Base-by-base conservation (phyloP, 2,888 invertebrate species). In the Drosophila anomalata region DNA sequence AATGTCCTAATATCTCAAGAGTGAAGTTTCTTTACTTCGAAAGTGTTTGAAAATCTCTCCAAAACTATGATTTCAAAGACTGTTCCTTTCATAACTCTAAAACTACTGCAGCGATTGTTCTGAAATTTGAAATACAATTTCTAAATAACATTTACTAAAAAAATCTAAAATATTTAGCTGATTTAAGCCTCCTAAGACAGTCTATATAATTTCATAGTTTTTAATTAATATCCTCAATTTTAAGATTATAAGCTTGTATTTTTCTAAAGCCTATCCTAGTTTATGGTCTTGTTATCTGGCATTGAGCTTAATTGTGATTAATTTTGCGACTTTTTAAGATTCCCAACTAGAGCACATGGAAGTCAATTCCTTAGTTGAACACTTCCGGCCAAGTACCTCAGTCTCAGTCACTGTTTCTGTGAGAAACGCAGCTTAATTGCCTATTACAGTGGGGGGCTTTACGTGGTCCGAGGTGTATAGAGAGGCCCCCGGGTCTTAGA, bases 361-460 rank as follows among this genome's bases (percentile, higher is more conserved):
- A 53, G 29, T 65, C n/a, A 65, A 65, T 66, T 66, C 36, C 36
- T 65, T 65, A 65, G 63, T 39, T 65, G 63, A 65, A 7, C 63
- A 14, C 47, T 78, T 71, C 75, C 76, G 17, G 17, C 17, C 17
- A 17, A 17, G 17, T 17, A 17, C 17, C 17, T 17, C 17, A 17
- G 1, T 17, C 1, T 17, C 17, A 17, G 17, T 17, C 17, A 1
- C 17, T 17, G 17, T 17, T 17, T 17, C 17, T 17, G 52, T 51
- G 6, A 24, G 8, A 24, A 42, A 53, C 79, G 62, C 74, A 66
- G 82, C 82, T 72, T 81, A 81, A 81, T 79, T 82, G 82, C 60
- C 22, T 52, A 73, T 73, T 66, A 56, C 36, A 57, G 51, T 48
- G 53, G 31, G 22, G 36, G 12, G 33, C 62, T 29, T 17, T 4